Base-by-base conservation (phyloP, 2,888 invertebrate species). In the Caenorhabditis sinica region DNA sequence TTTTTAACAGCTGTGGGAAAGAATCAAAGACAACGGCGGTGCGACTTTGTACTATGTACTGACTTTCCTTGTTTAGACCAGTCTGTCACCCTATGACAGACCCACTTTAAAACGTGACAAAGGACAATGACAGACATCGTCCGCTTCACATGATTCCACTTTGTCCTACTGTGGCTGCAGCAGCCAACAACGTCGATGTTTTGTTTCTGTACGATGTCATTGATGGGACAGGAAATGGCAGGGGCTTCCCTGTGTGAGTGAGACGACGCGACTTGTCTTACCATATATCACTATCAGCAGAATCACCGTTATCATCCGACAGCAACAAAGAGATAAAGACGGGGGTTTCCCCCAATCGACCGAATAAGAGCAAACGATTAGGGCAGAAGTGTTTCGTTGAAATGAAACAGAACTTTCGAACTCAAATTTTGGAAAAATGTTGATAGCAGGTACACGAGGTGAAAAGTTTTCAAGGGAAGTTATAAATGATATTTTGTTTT, bases 21-120 rank as follows among this genome's bases (percentile, higher is more conserved):
- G 65, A 58, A 68, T 60, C 66, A 60, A 58, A 49, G 66, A 45
- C 63, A 66, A 66, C 49, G 66, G 69, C 77, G 15, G 36, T 74
- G 40, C 15, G 51, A 63, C 51, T 45, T 36, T 77, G 69, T 61
- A 77, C 76, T 79, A 43, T 71, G 63, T 71, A 77, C 69, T 69
- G 61, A 68, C 60, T 17, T n/a, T 58, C 51, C 51, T 76, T 69
- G 76, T 76, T 76, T 30, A 65, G 65, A 53, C 65, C 36, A 51
- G 56, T 53, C 36, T 53, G 33, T 45, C 49, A 9, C 51, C n/a
- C 13, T 15, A 15, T 15, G 25, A 60, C 28, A 65, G 33, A 63
- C 71, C 79, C 65, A 58, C 65, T 80, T 80, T 80, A 72, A 79
- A 80, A 60, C 72, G 80, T 80, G 80, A 80, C 72, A 80, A 80